Percentiles rank a stretch among this genome's conserved stretches.
Conservation (phyloP, 2,888 invertebrate genomes). For the Calameuta pallipes region DNA sequence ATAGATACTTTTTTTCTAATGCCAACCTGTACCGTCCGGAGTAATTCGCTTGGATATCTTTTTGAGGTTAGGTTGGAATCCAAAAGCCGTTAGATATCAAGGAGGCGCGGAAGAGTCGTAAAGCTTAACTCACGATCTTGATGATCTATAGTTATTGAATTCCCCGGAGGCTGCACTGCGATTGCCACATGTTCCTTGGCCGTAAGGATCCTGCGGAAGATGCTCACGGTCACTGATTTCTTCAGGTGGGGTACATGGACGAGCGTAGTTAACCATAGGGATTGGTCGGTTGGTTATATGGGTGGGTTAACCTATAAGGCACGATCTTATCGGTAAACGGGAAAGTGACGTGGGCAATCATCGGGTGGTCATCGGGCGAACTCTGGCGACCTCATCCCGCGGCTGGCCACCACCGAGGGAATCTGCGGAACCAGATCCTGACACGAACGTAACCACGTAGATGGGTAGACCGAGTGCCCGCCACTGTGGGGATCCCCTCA, state of each 20-base stretch:
- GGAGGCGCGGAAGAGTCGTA: constrained; percentile 26
- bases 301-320: constrained; percentile 27
- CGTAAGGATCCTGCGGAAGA: not conserved
- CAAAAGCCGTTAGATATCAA: not conserved
- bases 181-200: constrained; percentile 31
- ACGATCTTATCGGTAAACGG: constrained; percentile 51
- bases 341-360: constrained; percentile 52
- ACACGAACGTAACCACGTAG: constrained; percentile 19
- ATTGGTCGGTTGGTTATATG: constrained; percentile 2
- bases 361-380: constrained; percentile 48
- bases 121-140: constrained; percentile 47
- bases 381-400: constrained; percentile 25
- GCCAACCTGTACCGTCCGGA: not conserved
- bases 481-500: constrained; percentile 29
- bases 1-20: not conserved
- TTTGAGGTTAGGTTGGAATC: not conserved
- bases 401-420: constrained; percentile 41
- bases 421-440: constrained; percentile 24
- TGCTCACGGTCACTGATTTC: not conserved
- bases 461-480: constrained; percentile 16
- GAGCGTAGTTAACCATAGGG: not conserved
- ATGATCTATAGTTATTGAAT: constrained; percentile 58
- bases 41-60: not conserved
- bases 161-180: constrained; percentile 39
- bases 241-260: not conserved